These are phyloP conservation scores for Halichoeres trimaculatus DNA, from an alignment of 2,113 vertebrate genomes.

Conservation along the genomic window DNA sequence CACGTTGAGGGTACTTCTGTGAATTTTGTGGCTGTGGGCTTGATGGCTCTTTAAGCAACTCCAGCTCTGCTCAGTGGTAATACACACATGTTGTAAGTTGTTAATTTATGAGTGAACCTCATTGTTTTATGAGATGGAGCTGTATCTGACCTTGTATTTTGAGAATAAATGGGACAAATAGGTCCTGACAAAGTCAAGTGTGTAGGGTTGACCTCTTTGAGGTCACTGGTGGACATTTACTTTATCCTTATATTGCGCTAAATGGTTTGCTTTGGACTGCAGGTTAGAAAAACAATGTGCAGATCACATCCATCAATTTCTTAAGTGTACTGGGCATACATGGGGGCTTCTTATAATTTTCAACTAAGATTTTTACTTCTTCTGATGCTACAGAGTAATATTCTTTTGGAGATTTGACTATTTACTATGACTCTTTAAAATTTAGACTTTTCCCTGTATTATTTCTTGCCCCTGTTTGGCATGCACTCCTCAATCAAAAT, in stretches of 20 bases:
- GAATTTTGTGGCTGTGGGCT: conserved; percentile 36
- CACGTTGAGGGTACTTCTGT: conserved; percentile 24
- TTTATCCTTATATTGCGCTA: neutral
- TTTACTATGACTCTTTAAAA: no score
- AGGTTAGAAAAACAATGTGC: no score
- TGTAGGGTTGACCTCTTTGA: neutral
- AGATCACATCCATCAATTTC: neutral
- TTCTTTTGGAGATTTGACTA: no score
- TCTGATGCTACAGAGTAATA: no score
- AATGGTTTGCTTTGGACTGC: no score
- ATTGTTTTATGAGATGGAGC: conserved; percentile 52
- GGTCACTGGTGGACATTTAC: conserved; percentile 9
- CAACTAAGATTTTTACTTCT: no score
- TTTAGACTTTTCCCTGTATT: no score
- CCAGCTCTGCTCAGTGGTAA: conserved; percentile 52
- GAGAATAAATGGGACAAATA: conserved; percentile 47
- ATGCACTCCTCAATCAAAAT: no score
- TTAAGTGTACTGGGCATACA: neutral
- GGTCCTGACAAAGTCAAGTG: conserved; percentile 9
- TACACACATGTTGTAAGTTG: conserved; percentile 49
- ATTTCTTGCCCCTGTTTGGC: no score
- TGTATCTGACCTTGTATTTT: conserved; percentile 36
- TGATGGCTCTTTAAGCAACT: conserved; percentile 52
- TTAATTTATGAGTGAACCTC: conserved; percentile 51
- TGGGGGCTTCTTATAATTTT: no score